Base-by-base conservation (phyloP, 1,140 invertebrate species). In the Aphaenogaster rudis region DNA sequence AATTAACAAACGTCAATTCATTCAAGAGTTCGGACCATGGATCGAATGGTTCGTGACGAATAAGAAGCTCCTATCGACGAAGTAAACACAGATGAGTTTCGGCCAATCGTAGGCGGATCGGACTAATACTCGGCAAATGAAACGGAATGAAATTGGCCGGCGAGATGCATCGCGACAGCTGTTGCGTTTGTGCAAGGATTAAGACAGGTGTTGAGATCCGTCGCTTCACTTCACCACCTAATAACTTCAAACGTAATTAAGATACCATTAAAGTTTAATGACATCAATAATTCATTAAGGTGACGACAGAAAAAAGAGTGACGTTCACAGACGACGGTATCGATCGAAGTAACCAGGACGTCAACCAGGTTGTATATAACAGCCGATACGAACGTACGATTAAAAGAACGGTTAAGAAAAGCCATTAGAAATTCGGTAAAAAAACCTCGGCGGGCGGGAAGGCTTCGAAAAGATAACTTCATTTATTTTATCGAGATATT, bases 201-300 rank as follows among this genome's bases (percentile, higher is more conserved):
- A 42, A 82, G 28, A 74, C 67, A 48, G 42, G 15, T 42, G 17
- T 50, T 21, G 17, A 74, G 79, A 59, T 13, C 50, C 15, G 39
- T 45, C 48, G 39, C 52, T 59, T 72, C 52, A 59, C 39, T 33
- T 45, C 52, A 15, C n/a, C 48, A 8, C n/a, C 48, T 54, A 69
- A 71, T 54, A 71, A 81, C 36, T 42, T 15, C 48, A 21, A 50
- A 79, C 6, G 28, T 66, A 66, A 81, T 81, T 71, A 69, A 81
- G 78, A 71, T 71, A 33, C 48, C 36, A 69, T 81, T 81, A 81
- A 81, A 71, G 36, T 69, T 80, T 81, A 69, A 81, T 71, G 48
- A 71, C 36, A 71, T 81, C 42, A 71, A 81, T 81, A 69, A 80
- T 69, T 52, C 63, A 81, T 81, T 42, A 61, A 21, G 15, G 15